Base-by-base conservation (phyloP, 2,888 invertebrate species). In the Scaptomyza cyrtandrae region DNA sequence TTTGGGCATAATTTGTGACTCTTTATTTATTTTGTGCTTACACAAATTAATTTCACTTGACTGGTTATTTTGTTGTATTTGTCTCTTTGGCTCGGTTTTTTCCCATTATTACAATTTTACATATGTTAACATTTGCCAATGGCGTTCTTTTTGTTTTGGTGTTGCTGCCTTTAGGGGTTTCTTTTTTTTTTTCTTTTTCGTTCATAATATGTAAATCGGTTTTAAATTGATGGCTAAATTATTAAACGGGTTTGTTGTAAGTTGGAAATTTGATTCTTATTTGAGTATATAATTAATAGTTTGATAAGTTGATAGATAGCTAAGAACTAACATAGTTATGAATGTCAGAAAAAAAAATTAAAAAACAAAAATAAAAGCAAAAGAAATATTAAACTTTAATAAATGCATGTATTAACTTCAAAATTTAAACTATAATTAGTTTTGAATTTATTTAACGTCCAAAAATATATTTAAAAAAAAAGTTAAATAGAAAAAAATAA, bases 1-100 rank as follows among this genome's bases (percentile, higher is more conserved):
- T 90, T 90, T 90, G 90, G 84, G 60, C 82, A 88, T 89, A 90
- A 90, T 89, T 90, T 90, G 89, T 81, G 80, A 85, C 82, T 84
- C 80, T 86, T 87, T 85, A 86, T 86, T 86, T 86, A 82, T 86
- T 89, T 79, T 66, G 68, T 74, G 66, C 57, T 74, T 63, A 75
- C 60, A 61, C 16, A 71, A 89, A 86, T 86, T 86, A 82, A 90
- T 89, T 89, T 84, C 75, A 56, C 49, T 82, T 71, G 60, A 52
- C 50, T 67, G 81, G 75, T 58, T 75, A 80, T 78, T 78, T 82
- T 84, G 71, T 75, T 35, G 10, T 16, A 16, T 13, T 49, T 13
- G 39, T 31, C 35, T n/a, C 5, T 11, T 11, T 6, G 50, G 19
- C 11, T 37, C 7, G n/a, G 37, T 14, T 52, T 39, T 39, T 74